Base-by-base conservation (phyloP, 2,888 invertebrate species). In the Caenorhabditis sulstoni region DNA sequence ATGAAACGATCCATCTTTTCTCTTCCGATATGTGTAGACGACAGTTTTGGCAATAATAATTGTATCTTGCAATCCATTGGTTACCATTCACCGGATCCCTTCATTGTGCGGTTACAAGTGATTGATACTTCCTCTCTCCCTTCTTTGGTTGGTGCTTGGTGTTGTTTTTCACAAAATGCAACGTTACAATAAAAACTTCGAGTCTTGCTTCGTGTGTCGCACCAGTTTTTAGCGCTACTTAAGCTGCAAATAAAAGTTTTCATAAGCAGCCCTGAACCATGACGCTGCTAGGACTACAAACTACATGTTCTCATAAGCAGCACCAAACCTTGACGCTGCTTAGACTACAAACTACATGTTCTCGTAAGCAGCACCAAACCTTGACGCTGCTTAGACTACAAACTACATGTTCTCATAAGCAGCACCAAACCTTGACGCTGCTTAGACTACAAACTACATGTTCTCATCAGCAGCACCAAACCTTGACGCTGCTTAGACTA, bases 21-120 rank as follows among this genome's bases (percentile, higher is more conserved):
- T 47, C 23, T 47, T 29, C 53, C 23, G 22, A 23, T 71, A 61
- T 71, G 61, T 55, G 47, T 55, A 29, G 29, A 29, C 64, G 55
- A 57, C 23, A 23, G 1, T 0, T n/a, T 22, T 47, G 52, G 52
- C 52, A 52, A 52, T 52, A 52, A 52, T 52, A 23, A 52, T 29
- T 29, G 29, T 29, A 29, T 29, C 52, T 14, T 52, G 52, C 52
- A 52, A 52, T 52, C 29, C 3, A 16, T 8, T 47, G 47, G n/a
- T 47, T 47, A n/a, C 47, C 3, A 29, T 7, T 5, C 3, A 29
- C n/a, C 18, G 47, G 47, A 47, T 47, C 11, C n/a, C 47, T 47
- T n/a, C 18, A 22, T 47, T 47, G 2, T 29, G 29, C 29, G 29
- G 49, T 49, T 49, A 16, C 47, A 1, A 41, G 41, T 41, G 41